phyloP scores from a whole-genome alignment of 1,140 invertebrate genomes.

The Tetragonula clypearis region DNA sequence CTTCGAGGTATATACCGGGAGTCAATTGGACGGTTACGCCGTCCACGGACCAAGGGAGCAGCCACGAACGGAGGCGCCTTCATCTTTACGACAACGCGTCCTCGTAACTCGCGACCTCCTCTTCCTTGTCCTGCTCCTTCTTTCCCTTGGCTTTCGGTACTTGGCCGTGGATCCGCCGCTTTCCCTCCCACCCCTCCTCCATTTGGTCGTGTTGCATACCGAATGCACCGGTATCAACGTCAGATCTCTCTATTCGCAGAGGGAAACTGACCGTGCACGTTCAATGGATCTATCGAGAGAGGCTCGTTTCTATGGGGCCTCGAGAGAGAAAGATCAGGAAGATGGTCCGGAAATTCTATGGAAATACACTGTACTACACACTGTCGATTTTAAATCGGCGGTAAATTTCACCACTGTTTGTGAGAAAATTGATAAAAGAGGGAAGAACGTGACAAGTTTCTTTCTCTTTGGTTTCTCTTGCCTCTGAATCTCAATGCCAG shows the following conservation, averaged over 20 bases:
- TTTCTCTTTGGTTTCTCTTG: not conserved
- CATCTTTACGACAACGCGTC: conserved; percentile 68
- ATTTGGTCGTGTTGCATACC: conserved; percentile 17
- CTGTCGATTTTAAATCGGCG: not conserved
- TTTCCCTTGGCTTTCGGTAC: conserved; percentile 23
- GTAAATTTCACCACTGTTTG: not conserved
- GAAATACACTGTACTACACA: too few relatives aligned
- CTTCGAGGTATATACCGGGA: conserved; percentile 62
- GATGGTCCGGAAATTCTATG: not conserved
- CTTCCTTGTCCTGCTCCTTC: conserved; percentile 31
- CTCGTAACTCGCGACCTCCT: conserved; percentile 60
- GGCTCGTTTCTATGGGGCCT: not conserved
- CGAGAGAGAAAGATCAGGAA: not conserved
- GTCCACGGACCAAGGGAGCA: conserved; percentile 62
- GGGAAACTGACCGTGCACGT: conserved; percentile 8
- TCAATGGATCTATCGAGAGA: not conserved
- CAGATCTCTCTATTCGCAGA: conserved; percentile 43
- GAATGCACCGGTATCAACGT: conserved; percentile 31
- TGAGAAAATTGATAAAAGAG: not conserved
- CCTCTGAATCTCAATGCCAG: not conserved
- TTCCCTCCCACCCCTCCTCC: not conserved
- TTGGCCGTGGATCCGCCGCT: not conserved
- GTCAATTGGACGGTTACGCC: conserved; percentile 69
- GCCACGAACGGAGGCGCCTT: conserved; percentile 65
- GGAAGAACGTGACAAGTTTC: not conserved